Conservation (phyloP, 2,113 vertebrate species). For the Anolis sagrei region DNA sequence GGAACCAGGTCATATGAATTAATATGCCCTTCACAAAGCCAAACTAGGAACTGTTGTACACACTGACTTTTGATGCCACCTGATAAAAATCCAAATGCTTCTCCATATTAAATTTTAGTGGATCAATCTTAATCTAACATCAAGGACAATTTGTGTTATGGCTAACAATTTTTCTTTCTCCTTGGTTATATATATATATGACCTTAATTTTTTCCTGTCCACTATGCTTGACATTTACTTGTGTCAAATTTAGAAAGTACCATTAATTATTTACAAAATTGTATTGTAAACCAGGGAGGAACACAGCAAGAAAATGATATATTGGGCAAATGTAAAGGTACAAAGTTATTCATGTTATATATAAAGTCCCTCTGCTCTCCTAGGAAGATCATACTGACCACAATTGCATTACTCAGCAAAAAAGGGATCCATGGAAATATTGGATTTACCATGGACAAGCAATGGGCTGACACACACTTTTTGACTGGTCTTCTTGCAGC, state of each 20-base stretch:
- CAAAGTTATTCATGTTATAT: neutral
- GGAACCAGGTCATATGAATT: neutral
- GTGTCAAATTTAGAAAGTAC: neutral
- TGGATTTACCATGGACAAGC: no score
- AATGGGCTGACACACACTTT: no score
- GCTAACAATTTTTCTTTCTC: neutral
- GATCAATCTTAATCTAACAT: neutral
- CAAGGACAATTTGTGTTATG: neutral
- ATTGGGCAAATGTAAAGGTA: neutral
- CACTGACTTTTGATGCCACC: neutral
- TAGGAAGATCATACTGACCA: neutral
- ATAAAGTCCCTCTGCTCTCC: neutral
- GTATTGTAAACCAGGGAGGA: neutral
- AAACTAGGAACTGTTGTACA: neutral
- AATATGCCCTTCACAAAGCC: neutral
- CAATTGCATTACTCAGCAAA: no score
- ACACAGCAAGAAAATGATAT: neutral
- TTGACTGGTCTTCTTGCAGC: no score
- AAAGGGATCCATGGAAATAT: no score
- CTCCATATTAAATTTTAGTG: constrained; percentile 6
- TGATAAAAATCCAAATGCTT: neutral
- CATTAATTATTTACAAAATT: neutral
- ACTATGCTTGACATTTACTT: neutral
- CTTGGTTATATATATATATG: neutral
- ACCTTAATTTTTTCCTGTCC: neutral